phyloP scores from a whole-genome alignment of 2,797 vertebrate genomes.

The Gila robusta region DNA sequence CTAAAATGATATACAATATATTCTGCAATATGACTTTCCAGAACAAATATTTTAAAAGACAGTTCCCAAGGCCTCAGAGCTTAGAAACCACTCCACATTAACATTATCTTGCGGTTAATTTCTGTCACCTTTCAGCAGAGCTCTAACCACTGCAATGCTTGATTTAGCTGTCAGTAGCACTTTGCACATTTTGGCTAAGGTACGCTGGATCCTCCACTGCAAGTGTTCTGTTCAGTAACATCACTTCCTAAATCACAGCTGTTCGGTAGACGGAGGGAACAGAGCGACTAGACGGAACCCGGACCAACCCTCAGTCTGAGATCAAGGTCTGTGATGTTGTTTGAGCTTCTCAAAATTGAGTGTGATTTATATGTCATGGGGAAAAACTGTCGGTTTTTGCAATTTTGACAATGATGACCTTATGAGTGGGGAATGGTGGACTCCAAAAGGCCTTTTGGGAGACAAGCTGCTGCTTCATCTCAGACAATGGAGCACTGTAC shows the following conservation, averaged over 20 bases:
- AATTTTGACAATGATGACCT: slow-evolving; percentile 71
- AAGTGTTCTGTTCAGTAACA: slow-evolving; percentile 32
- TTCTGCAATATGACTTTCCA: slow-evolving; percentile 18
- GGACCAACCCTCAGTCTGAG: slow-evolving; percentile 37
- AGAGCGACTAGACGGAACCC: neutral
- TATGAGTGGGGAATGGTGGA: slow-evolving; percentile 73
- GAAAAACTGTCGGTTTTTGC: slow-evolving; percentile 70
- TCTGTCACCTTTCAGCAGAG: slow-evolving; percentile 34
- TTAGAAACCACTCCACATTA: slow-evolving; percentile 21
- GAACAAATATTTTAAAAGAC: slow-evolving; percentile 28
- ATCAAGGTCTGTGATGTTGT: slow-evolving; percentile 65
- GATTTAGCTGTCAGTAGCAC: slow-evolving; percentile 45
- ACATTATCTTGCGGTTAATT: slow-evolving; percentile 34
- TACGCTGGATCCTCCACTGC: slow-evolving; percentile 9
- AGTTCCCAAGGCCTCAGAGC: slow-evolving; percentile 15
- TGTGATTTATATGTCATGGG: slow-evolving; percentile 69
- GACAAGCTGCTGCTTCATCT: slow-evolving; percentile 72
- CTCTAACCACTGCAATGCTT: slow-evolving; percentile 9
- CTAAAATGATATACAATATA: neutral
- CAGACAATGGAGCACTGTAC: slow-evolving; percentile 67
- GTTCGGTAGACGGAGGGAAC: slow-evolving; percentile 27
- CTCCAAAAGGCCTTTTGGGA: slow-evolving; percentile 70
- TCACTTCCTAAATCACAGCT: slow-evolving; percentile 58
- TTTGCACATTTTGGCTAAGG: slow-evolving; percentile 21
- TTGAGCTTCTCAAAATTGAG: slow-evolving; percentile 63